These are phyloP conservation scores for Mustelus asterias DNA, from an alignment of 2,113 vertebrate genomes.

Conservation along the genomic window DNA sequence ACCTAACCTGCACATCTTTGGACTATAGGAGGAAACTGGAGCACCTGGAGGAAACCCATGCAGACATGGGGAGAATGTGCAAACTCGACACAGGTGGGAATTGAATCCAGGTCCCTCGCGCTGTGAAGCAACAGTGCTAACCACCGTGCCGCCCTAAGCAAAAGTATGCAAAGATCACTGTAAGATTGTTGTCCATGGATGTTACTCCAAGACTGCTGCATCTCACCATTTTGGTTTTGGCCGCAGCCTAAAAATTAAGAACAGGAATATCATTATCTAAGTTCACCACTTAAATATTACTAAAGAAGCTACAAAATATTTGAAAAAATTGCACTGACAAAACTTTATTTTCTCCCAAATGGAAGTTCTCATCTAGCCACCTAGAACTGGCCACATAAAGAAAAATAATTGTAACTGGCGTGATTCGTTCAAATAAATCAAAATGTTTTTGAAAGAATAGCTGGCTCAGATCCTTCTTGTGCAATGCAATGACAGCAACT, in stretches of 20 bases:
- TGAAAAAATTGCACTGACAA: not conserved
- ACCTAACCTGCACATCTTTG: too few relatives aligned
- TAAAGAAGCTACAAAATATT: not conserved
- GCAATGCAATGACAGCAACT: constrained; percentile 14
- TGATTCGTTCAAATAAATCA: constrained; percentile 25
- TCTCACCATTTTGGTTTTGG: not conserved
- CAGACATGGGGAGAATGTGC: too few relatives aligned
- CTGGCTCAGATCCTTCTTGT: not conserved
- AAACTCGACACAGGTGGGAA: too few relatives aligned
- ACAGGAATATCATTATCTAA: not conserved
- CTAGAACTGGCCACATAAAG: not conserved
- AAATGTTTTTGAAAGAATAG: not conserved
- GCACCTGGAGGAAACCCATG: too few relatives aligned
- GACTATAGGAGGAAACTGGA: too few relatives aligned
- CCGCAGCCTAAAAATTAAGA: not conserved
- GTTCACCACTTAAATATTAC: not conserved
- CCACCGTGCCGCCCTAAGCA: not conserved
- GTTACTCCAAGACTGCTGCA: not conserved
- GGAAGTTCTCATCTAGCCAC: not conserved
- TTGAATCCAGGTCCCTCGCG: too few relatives aligned
- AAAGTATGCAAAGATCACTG: not conserved
- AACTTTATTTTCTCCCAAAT: not conserved
- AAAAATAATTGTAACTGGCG: not conserved
- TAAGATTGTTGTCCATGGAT: not conserved
- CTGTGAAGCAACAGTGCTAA: too few relatives aligned